Evolutionary conservation across 2,797 vertebrate species (phyloP), one percentile per base, ranked within the genome.

Genomic region (Gymnoscopelus braueri): DNA sequence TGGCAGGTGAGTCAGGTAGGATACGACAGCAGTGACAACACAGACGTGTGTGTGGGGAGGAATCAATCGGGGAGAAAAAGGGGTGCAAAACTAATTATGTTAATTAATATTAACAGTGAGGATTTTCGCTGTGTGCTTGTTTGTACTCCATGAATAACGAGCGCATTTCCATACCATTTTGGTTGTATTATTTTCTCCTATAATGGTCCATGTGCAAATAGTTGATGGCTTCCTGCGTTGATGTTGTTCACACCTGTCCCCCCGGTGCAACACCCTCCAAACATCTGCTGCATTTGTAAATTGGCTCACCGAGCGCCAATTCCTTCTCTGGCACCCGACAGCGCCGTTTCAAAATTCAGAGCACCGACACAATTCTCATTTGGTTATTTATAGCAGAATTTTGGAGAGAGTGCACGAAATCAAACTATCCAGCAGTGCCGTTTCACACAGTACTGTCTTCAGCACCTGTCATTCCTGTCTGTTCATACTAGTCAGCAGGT

Each of bases 271-370:
- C 59, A 54, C 54, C 77, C 75, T 78, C 77, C 68, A 71, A 85
- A 89, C 87, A 90, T 87, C 88, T 88, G 87, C 65, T 65, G 60
- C 32, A 32, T 71, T 82, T 8, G 24, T 67, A 85, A 87, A 87
- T 68, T 82, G 79, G 81, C 75, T 79, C 72, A n/a, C 75, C 68
- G 58, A 81, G 69, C 81, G 71, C 73, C 39, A 5, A 65, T 81
- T 71, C 50, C 78, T 69, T 80, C 72, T 75, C 63, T 49, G 64
- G 67, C 55, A 49, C 65, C 60, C 69, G 85, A 81, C 83, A 81
- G 79, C 75, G 77, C 84, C 75, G 69, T 56, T 56, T 32, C 15
- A 24, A 48, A 55, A 75, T 74, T 72, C 60, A 14, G 73, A 72
- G 51, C 6, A 54, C 70, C 69, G 23, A 60, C 64, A 65, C 57